Evolutionary conservation across 2,888 invertebrate genomes (phyloP).

Genomic region (Eledone cirrhosa): DNA sequence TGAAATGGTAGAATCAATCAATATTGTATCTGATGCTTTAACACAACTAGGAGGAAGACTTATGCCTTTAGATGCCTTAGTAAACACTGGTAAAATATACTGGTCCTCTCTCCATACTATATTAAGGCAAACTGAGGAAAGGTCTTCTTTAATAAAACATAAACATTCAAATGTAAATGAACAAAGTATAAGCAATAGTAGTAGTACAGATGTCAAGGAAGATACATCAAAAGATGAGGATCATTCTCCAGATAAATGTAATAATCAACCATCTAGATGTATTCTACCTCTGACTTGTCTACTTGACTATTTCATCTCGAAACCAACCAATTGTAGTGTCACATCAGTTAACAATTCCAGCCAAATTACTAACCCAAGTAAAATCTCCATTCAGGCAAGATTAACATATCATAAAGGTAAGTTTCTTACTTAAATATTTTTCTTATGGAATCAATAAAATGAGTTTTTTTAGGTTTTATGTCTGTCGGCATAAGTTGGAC

Average conservation of each 20-base stretch:
- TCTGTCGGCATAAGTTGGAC: too few relatives aligned
- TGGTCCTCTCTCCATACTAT: slow-evolving; percentile 19
- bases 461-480: too few relatives aligned
- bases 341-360: too few relatives aligned
- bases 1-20: slow-evolving; percentile 23
- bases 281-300: slow-evolving; percentile 4
- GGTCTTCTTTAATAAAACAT: neutral
- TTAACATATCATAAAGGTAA: too few relatives aligned
- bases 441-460: too few relatives aligned
- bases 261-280: slow-evolving; percentile 5
- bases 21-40: slow-evolving; percentile 42
- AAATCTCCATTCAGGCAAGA: too few relatives aligned
- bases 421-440: too few relatives aligned
- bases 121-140: neutral
- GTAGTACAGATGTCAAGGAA: neutral
- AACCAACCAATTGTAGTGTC: too few relatives aligned
- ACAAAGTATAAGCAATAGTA: too few relatives aligned
- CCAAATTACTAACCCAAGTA: too few relatives aligned
- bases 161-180: neutral
- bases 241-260: neutral
- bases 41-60: slow-evolving; percentile 41
- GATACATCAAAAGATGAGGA: neutral
- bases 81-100: slow-evolving; percentile 34
- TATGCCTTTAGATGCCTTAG: slow-evolving; percentile 39
- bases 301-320: neutral